Percentiles rank a stretch among this genome's conserved stretches.
Evolutionary conservation across 2,888 invertebrate genomes (phyloP).

Genomic region (Phyllotreta striolata): DNA sequence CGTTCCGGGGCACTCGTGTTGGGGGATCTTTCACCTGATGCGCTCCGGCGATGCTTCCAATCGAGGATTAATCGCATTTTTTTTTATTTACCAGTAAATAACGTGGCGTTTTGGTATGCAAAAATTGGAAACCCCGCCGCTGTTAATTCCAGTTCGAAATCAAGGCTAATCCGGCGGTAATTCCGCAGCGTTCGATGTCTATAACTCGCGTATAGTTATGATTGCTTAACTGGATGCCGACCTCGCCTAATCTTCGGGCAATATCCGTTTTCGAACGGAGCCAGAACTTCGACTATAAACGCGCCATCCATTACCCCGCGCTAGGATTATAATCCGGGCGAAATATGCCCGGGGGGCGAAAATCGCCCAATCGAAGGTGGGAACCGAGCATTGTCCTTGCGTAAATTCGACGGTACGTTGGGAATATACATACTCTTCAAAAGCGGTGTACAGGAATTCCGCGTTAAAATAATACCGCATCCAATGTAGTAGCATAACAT

Average conservation of each 20-base stretch:
- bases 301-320: slow-evolving; percentile 26
- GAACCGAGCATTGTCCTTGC: no score
- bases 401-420: no score
- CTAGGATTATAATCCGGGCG: slow-evolving; percentile 13
- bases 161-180: slow-evolving; percentile 23
- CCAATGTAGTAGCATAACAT: no score
- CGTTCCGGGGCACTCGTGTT: slow-evolving; percentile 1
- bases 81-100: background rate
- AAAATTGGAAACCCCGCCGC: no score
- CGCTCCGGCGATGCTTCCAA: slow-evolving; percentile 2
- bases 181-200: slow-evolving; percentile 20
- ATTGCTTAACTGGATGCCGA: slow-evolving; percentile 21
- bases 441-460: no score
- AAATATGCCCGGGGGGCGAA: no score
- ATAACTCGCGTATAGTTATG: slow-evolving; percentile 19
- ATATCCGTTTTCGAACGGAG: slow-evolving; percentile 13
- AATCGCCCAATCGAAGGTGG: no score
- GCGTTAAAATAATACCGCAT: no score
- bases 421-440: no score
- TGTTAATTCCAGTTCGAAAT: background rate
- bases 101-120: no score
- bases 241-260: slow-evolving; percentile 18
- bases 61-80: slow-evolving; percentile 1
- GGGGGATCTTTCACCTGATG: slow-evolving; percentile 16
- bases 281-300: slow-evolving; percentile 16